Evolutionary conservation across 1,140 invertebrate genomes (phyloP).

Genomic region (Anoplophora glabripennis): DNA sequence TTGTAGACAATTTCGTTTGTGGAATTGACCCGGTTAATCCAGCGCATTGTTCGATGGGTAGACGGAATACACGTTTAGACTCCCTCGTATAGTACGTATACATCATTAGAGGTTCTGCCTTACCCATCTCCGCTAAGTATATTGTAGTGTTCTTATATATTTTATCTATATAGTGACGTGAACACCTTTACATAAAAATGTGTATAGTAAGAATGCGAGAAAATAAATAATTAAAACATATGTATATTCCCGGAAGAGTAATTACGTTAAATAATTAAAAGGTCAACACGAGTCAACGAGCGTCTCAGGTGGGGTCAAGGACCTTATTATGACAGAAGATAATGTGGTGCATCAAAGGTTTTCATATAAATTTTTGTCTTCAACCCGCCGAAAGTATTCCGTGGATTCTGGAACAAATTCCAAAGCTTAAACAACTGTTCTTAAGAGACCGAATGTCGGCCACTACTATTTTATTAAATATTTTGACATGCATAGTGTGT

Average conservation of each 20-base stretch:
- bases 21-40: too few relatives aligned
- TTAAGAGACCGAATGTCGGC: too few relatives aligned
- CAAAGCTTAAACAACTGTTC: too few relatives aligned
- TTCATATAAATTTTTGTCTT: background rate
- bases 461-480: too few relatives aligned
- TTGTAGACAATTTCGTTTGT: too few relatives aligned
- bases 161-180: slow-evolving; percentile 18
- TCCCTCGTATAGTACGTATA: too few relatives aligned
- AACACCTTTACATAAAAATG: slow-evolving; percentile 20
- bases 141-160: slow-evolving; percentile 5
- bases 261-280: slow-evolving; percentile 36
- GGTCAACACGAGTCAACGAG: slow-evolving; percentile 30
- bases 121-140: too few relatives aligned
- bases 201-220: slow-evolving; percentile 25
- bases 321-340: slow-evolving; percentile 32
- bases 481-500: too few relatives aligned
- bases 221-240: slow-evolving; percentile 34
- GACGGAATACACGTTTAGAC: too few relatives aligned
- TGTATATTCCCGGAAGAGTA: slow-evolving; percentile 30
- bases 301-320: slow-evolving; percentile 32
- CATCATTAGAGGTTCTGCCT: too few relatives aligned
- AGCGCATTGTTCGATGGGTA: too few relatives aligned
- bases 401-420: background rate
- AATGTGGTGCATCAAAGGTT: slow-evolving; percentile 17
- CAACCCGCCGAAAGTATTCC: background rate